phyloP scores from a whole-genome alignment of 2,113 vertebrate species.

The Oncorhynchus nerka region DNA sequence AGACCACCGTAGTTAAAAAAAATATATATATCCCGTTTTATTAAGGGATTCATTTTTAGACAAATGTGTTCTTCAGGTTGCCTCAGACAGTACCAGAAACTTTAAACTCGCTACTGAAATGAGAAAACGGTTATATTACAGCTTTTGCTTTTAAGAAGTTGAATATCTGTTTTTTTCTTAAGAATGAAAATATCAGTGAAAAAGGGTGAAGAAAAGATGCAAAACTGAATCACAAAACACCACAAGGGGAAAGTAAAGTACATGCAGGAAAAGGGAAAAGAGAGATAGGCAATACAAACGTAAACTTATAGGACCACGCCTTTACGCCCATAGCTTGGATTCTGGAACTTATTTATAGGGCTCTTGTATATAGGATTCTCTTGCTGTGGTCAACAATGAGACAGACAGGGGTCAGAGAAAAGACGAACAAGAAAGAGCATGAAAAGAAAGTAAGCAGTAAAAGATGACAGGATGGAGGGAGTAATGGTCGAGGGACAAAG shows the following conservation, averaged over 20 bases:
- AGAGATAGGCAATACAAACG: constrained; percentile 87
- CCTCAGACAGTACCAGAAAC: too few relatives aligned
- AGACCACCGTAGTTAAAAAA: too few relatives aligned
- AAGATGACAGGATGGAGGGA: not conserved
- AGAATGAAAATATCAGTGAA: too few relatives aligned
- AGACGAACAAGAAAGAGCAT: constrained; percentile 33
- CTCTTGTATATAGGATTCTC: constrained; percentile 99
- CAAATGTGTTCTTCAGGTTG: too few relatives aligned
- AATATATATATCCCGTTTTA: too few relatives aligned
- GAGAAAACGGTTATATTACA: too few relatives aligned
- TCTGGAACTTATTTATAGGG: constrained; percentile 99
- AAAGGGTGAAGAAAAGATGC: not conserved
- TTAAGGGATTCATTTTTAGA: too few relatives aligned
- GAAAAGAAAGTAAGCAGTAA: not conserved
- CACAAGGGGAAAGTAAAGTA: not conserved
- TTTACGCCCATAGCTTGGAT: constrained; percentile 97
- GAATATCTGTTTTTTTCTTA: too few relatives aligned
- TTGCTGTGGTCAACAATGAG: constrained; percentile 80
- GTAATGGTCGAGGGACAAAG: not conserved
- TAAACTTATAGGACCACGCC: constrained; percentile 79
- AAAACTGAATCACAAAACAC: constrained; percentile 3
- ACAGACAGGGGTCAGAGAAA: not conserved
- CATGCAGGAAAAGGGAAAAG: constrained; percentile 40
- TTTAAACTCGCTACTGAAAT: too few relatives aligned
- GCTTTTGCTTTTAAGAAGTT: too few relatives aligned